These are phyloP conservation scores for Sinocyclocheilus maitianheensis DNA, from an alignment of 2,113 vertebrate genomes.

Conservation along the genomic window DNA sequence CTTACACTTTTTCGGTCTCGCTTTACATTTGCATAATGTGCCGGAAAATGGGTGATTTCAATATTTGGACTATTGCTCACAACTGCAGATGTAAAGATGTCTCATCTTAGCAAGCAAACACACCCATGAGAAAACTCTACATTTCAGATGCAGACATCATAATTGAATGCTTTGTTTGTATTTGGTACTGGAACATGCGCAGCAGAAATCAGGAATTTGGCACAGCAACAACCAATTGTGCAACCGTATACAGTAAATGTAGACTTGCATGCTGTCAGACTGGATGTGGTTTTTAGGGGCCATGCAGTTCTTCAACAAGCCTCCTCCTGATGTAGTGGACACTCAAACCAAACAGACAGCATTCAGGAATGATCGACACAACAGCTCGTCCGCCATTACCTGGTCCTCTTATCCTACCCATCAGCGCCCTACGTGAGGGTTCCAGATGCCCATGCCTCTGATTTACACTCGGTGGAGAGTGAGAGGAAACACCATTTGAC, in stretches of 20 bases:
- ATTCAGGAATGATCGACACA: conserved; percentile 27
- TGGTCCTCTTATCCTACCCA: conserved; percentile 24
- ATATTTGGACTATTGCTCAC: conserved; percentile 16
- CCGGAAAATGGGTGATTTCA: conserved; percentile 22
- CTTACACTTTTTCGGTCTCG: conserved; percentile 38
- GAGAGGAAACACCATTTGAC: conserved; percentile 48
- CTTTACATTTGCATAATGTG: conserved; percentile 47
- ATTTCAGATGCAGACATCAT: conserved; percentile 24
- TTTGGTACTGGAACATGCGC: neutral
- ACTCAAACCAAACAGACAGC: conserved; percentile 5
- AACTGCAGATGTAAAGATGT: neutral
- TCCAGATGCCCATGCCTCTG: conserved; percentile 39
- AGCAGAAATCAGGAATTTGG: neutral
- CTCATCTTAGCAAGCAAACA: neutral
- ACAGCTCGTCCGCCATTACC: conserved; percentile 30
- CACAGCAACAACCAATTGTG: neutral
- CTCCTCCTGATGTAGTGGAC: neutral
- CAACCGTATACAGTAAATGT: neutral
- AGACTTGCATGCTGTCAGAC: neutral
- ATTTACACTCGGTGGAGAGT: conserved; percentile 52
- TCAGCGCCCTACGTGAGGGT: conserved; percentile 27
- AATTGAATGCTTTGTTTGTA: conserved; percentile 48
- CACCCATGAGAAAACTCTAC: neutral
- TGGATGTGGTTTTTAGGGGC: neutral
- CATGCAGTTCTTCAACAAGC: conserved; percentile 2